Percentiles rank a stretch among this genome's conserved stretches.
Conservation (phyloP, 2,888 invertebrate species). For the Cheilosia grossa region DNA sequence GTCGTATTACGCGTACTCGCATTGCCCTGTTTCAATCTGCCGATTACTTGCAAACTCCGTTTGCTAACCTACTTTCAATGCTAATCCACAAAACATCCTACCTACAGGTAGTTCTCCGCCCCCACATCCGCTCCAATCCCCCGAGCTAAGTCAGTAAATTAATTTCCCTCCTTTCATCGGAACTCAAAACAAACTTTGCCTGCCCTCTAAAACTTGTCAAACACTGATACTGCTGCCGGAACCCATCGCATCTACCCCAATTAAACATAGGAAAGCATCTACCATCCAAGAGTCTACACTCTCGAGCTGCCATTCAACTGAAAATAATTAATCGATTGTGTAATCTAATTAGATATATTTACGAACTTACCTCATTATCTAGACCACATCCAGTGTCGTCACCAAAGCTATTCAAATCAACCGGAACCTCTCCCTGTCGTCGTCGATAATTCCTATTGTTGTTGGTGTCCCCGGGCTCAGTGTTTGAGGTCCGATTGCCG, state of each 20-base stretch:
- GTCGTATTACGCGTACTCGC: too few relatives aligned
- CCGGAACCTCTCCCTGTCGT: slow-evolving; percentile 54
- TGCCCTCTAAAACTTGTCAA: not conserved
- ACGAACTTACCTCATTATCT: slow-evolving; percentile 76
- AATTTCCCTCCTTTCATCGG: slow-evolving; percentile 50
- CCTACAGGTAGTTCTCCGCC: not conserved
- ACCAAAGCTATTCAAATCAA: slow-evolving; percentile 62
- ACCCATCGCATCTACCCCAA: slow-evolving; percentile 17
- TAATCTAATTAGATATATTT: slow-evolving; percentile 69
- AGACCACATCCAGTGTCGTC: slow-evolving; percentile 68
- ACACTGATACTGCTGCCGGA: slow-evolving; percentile 21
- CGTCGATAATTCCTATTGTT: slow-evolving; percentile 65
- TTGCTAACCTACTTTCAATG: slow-evolving; percentile 21
- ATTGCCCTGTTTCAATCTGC: slow-evolving; percentile 25
- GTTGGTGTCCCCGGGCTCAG: slow-evolving; percentile 39
- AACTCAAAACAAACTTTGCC: slow-evolving; percentile 53
- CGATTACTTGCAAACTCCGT: slow-evolving; percentile 18
- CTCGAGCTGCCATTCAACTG: slow-evolving; percentile 39
- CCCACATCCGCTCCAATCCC: slow-evolving; percentile 8
- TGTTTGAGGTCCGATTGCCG: slow-evolving; percentile 2
- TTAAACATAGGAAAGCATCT: slow-evolving; percentile 32
- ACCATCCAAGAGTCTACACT: not conserved
- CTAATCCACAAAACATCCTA: not conserved
- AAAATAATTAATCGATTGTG: slow-evolving; percentile 73
- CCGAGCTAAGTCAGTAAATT: slow-evolving; percentile 56